These are phyloP conservation scores for Chelon labrosus DNA, from an alignment of 2,797 vertebrate species.

Conservation along the genomic window DNA sequence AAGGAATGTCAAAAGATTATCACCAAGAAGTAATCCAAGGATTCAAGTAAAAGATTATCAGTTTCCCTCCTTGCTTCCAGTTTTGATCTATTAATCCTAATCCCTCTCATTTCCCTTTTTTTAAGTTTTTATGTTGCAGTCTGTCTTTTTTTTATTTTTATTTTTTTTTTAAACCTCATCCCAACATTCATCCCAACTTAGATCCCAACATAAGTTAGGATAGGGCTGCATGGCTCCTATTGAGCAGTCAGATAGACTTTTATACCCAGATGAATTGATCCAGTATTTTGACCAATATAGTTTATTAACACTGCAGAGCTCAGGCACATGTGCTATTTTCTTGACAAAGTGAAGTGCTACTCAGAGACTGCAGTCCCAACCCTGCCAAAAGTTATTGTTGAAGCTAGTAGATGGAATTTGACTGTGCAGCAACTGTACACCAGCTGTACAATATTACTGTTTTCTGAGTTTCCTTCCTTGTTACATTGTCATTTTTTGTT, in stretches of 20 bases:
- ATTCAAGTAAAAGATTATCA: slow-evolving; percentile 66
- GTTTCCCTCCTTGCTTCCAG: slow-evolving; percentile 65
- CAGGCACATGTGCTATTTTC: slow-evolving; percentile 23
- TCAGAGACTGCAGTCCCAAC: background rate
- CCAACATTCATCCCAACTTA: slow-evolving; percentile 57
- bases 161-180: background rate
- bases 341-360: slow-evolving; percentile 44
- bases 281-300: slow-evolving; percentile 53
- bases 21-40: slow-evolving; percentile 69
- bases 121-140: slow-evolving; percentile 49
- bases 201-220: slow-evolving; percentile 60
- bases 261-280: slow-evolving; percentile 48
- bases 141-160: slow-evolving; percentile 22
- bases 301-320: slow-evolving; percentile 28
- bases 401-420: slow-evolving; percentile 10
- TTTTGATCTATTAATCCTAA: slow-evolving; percentile 74
- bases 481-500: slow-evolving; percentile 4
- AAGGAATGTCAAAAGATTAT: slow-evolving; percentile 76
- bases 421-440: slow-evolving; percentile 16
- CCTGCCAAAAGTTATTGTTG: slow-evolving; percentile 35
- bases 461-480: background rate
- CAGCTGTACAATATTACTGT: slow-evolving; percentile 3
- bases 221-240: slow-evolving; percentile 35
- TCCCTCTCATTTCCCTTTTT: slow-evolving; percentile 48
- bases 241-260: slow-evolving; percentile 60